These are phyloP conservation scores for Epinotia demarniana DNA, from an alignment of 2,888 invertebrate species.

Conservation along the genomic window DNA sequence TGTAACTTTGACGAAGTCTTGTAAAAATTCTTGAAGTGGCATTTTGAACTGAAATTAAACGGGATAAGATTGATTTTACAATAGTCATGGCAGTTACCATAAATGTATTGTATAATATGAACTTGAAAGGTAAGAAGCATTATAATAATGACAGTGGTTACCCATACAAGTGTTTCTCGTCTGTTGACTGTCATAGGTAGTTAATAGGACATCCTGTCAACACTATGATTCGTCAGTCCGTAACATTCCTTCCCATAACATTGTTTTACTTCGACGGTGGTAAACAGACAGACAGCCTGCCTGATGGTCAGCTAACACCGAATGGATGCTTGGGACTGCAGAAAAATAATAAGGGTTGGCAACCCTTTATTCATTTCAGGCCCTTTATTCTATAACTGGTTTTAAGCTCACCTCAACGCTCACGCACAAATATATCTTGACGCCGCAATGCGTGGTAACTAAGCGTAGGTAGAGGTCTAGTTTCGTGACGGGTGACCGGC, in stretches of 20 bases:
- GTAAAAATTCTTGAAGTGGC: background rate
- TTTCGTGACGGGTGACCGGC: no score
- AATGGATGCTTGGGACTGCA: no score
- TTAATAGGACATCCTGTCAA: background rate
- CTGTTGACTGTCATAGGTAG: background rate
- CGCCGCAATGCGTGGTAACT: no score
- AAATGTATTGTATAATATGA: background rate
- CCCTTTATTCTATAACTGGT: no score
- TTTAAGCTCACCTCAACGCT: no score
- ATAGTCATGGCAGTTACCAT: background rate
- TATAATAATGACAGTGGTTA: constrained; percentile 11
- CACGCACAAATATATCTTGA: no score
- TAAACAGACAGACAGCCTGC: no score
- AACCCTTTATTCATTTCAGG: no score
- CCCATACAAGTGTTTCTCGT: background rate
- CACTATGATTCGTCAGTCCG: background rate
- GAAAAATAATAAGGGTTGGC: no score
- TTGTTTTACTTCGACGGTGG: no score
- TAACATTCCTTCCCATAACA: background rate
- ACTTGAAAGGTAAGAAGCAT: constrained; percentile 6
- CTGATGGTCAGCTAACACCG: no score
- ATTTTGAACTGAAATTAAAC: background rate
- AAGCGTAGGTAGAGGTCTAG: no score
- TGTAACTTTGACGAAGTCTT: background rate
- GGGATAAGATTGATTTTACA: background rate